phyloP scores from a whole-genome alignment of 2,888 invertebrate genomes.

The Automeris io region DNA sequence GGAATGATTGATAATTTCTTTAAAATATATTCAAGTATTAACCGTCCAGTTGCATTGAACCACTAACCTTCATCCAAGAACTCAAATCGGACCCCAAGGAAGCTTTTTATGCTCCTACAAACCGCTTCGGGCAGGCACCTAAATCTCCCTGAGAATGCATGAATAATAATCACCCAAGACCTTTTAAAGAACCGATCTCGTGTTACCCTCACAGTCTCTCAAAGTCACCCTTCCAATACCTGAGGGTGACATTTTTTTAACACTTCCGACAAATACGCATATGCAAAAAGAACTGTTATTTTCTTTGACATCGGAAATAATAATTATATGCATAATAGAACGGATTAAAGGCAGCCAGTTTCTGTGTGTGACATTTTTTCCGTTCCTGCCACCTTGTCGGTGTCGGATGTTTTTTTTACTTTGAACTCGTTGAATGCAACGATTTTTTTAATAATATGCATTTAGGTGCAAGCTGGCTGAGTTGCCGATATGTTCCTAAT shows the following conservation, averaged over 20 bases:
- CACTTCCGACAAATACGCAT: conserved; percentile 70
- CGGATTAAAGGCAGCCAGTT: conserved; percentile 65
- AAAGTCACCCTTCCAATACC: conserved; percentile 65
- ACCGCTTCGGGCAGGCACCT: conserved; percentile 51
- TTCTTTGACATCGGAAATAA: conserved; percentile 76
- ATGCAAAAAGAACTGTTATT: conserved; percentile 74
- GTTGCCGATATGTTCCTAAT: conserved; percentile 40
- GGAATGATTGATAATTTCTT: no score
- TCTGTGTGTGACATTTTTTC: conserved; percentile 57
- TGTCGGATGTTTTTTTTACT: conserved; percentile 56
- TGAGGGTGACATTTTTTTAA: conserved; percentile 74
- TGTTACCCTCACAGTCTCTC: conserved; percentile 54
- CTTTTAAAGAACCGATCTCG: conserved; percentile 55
- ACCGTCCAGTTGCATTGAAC: conserved; percentile 4
- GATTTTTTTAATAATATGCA: conserved; percentile 58
- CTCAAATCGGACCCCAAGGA: conserved; percentile 44
- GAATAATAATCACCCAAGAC: conserved; percentile 67
- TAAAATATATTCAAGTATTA: conserved; percentile 3
- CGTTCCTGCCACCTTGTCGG: conserved; percentile 67
- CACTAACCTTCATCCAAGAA: conserved; percentile 6
- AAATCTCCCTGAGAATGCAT: conserved; percentile 74
- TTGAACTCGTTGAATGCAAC: conserved; percentile 40
- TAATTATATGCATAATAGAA: conserved; percentile 76
- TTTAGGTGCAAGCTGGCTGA: conserved; percentile 61
- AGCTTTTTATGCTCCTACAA: conserved; percentile 40